A percentile compares a stretch with the other conserved stretches of the same genome.
Evolutionary conservation across 2,888 invertebrate species (phyloP).

Genomic region (Nematopogon swammerdamellus): DNA sequence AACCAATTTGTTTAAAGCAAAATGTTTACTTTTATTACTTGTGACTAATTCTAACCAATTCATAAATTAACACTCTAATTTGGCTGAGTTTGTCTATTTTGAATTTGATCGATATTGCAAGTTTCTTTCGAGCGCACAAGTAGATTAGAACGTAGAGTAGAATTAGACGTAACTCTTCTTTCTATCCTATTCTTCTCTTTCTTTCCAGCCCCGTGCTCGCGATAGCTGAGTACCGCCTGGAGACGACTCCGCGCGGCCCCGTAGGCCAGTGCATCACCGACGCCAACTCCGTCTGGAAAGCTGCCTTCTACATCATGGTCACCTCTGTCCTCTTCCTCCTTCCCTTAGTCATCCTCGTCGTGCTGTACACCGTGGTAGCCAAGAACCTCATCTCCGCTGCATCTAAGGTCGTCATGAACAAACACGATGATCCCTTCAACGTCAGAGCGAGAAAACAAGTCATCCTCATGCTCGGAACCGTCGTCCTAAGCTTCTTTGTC

Average conservation of each 20-base stretch:
- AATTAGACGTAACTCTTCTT: conserved; percentile 9
- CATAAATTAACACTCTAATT: too few relatives aligned
- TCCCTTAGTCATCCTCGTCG: conserved; percentile 74
- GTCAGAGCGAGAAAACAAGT: conserved; percentile 76
- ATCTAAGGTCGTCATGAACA: conserved; percentile 64
- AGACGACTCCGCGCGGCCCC: conserved; percentile 61
- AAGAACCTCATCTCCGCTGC: conserved; percentile 74
- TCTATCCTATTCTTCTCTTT: conserved; percentile 22
- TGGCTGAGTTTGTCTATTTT: too few relatives aligned
- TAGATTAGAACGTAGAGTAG: too few relatives aligned
- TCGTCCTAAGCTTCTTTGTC: conserved; percentile 83
- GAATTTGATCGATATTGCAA: conserved; percentile 10
- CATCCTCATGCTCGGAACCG: conserved; percentile 82
- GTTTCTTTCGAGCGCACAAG: conserved; percentile 5
- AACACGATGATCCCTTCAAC: conserved; percentile 69
- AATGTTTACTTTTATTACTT: too few relatives aligned
- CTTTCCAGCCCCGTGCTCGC: conserved; percentile 74
- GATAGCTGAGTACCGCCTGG: conserved; percentile 72
- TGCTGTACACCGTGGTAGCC: conserved; percentile 81
- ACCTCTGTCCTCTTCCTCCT: conserved; percentile 77
- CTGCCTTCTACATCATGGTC: conserved; percentile 74
- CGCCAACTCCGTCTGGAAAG: conserved; percentile 72
- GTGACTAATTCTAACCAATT: too few relatives aligned
- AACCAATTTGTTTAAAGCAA: too few relatives aligned
- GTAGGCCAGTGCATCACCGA: conserved; percentile 76